These are phyloP conservation scores for Rhizoglyphus robini DNA, from an alignment of 1,140 invertebrate species.

Conservation along the genomic window DNA sequence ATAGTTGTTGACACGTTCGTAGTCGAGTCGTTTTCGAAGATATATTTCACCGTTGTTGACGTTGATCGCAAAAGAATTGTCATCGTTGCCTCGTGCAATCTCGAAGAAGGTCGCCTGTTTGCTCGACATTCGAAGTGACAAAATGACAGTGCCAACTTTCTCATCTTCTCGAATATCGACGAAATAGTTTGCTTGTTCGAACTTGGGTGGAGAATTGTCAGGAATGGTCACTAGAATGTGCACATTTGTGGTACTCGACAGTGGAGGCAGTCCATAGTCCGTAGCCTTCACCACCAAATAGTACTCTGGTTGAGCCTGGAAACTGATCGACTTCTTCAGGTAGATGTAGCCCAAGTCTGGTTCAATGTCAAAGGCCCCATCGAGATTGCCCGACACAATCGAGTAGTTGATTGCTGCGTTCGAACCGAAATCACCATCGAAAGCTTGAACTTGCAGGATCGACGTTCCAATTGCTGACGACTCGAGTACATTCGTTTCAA, in stretches of 20 bases:
- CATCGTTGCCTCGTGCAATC: constrained; percentile 58
- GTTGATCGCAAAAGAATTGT: constrained; percentile 61
- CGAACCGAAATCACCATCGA: constrained; percentile 63
- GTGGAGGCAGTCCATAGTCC: constrained; percentile 58
- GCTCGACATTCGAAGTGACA: constrained; percentile 57
- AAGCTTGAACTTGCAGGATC: constrained; percentile 55
- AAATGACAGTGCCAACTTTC: constrained; percentile 57
- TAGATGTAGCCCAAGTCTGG: constrained; percentile 56
- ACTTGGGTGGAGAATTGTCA: constrained; percentile 71
- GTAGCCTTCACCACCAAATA: constrained; percentile 64
- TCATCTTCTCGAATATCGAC: constrained; percentile 73
- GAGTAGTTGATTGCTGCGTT: constrained; percentile 65
- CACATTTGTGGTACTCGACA: constrained; percentile 60
- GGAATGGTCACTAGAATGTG: constrained; percentile 80
- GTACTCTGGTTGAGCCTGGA: constrained; percentile 53
- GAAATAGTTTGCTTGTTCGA: constrained; percentile 47
- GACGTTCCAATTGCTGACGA: constrained; percentile 54
- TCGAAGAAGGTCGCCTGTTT: constrained; percentile 65
- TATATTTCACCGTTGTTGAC: constrained; percentile 60
- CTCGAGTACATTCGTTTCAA: constrained; percentile 59
- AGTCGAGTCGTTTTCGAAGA: constrained; percentile 58
- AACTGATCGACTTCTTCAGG: constrained; percentile 55
- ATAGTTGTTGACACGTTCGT: constrained; percentile 57
- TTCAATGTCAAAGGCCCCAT: constrained; percentile 62
- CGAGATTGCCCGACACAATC: constrained; percentile 55